phyloP scores from a whole-genome alignment of 2,113 vertebrate genomes.

The Acinonyx jubatus region DNA sequence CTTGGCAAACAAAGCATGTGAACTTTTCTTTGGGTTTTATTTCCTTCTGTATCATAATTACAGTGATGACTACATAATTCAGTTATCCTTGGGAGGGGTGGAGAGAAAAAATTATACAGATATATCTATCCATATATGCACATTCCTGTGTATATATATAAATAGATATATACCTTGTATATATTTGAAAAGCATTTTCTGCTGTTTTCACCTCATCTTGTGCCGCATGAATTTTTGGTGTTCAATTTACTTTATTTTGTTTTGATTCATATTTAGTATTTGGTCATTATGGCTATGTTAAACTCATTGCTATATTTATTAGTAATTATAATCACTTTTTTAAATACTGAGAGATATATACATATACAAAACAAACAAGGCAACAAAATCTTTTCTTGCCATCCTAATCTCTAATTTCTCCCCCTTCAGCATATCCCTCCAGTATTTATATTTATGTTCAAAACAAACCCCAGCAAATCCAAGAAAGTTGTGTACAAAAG shows the following conservation, averaged over 20 bases:
- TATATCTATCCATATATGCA: constrained; percentile 87
- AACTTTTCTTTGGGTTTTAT: constrained; percentile 81
- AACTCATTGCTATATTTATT: constrained; percentile 83
- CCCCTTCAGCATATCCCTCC: constrained; percentile 28
- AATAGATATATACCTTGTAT: constrained; percentile 85
- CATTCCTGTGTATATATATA: constrained; percentile 72
- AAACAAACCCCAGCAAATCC: constrained; percentile 74
- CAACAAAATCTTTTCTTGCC: constrained; percentile 99
- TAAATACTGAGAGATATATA: constrained; percentile 81
- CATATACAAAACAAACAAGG: constrained; percentile 91
- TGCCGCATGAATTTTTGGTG: constrained; percentile 99
- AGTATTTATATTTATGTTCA: constrained; percentile 47
- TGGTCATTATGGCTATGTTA: constrained; percentile 82
- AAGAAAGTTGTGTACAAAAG: constrained; percentile 98
- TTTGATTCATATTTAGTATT: constrained; percentile 84
- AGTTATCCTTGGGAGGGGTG: constrained; percentile 86
- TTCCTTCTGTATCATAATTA: constrained; percentile 77
- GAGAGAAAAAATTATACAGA: constrained; percentile 86
- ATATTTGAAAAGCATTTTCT: constrained; percentile 89
- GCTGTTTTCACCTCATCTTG: constrained; percentile 96
- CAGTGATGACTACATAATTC: constrained; percentile 86
- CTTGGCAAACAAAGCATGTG: constrained; percentile 83
- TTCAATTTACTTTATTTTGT: constrained; percentile 88
- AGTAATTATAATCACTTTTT: constrained; percentile 81
- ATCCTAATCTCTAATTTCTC: constrained; percentile 85